A percentile compares a stretch with the other conserved stretches of the same genome.
Conservation (phyloP, 2,888 invertebrate genomes). For the Drosophila stalkeri region DNA sequence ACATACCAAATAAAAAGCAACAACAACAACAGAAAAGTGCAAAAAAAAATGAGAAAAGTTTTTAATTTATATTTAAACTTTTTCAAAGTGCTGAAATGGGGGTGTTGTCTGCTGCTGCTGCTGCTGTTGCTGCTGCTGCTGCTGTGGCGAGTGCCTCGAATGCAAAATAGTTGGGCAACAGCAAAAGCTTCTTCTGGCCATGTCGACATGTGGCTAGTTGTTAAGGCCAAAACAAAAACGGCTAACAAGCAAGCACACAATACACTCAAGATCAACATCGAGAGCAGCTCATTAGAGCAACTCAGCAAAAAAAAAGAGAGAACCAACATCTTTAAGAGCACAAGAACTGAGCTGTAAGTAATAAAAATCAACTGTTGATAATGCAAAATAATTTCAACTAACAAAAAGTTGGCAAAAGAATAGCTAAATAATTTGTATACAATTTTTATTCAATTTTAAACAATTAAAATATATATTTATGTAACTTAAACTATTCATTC, state of each 20-base stretch:
- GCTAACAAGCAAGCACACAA: conserved; percentile 48
- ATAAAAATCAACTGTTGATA: not conserved
- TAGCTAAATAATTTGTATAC: not conserved
- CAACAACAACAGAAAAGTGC: conserved; percentile 35
- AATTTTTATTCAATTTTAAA: too few species aligned
- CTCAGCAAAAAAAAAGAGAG: conserved; percentile 5
- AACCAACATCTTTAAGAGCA: not conserved
- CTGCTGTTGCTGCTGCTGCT: conserved; percentile 45
- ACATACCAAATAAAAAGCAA: conserved; percentile 60
- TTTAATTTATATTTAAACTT: conserved; percentile 85
- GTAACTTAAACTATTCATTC: not conserved
- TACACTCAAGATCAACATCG: conserved; percentile 41
- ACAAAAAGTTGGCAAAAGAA: not conserved
- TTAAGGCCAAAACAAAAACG: conserved; percentile 53
- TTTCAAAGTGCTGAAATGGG: conserved; percentile 81
- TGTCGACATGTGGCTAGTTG: conserved; percentile 55
- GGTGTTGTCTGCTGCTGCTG: conserved; percentile 64
- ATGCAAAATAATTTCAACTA: not conserved
- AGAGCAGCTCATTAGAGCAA: conserved; percentile 50
- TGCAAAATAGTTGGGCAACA: conserved; percentile 74
- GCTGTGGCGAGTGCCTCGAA: conserved; percentile 57
- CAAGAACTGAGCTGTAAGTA: not conserved
- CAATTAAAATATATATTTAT: not conserved
- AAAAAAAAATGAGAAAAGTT: conserved; percentile 83
- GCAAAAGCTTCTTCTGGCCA: conserved; percentile 44